phyloP scores from a whole-genome alignment of 1,140 invertebrate species.

The Drosophila kurseongensis region DNA sequence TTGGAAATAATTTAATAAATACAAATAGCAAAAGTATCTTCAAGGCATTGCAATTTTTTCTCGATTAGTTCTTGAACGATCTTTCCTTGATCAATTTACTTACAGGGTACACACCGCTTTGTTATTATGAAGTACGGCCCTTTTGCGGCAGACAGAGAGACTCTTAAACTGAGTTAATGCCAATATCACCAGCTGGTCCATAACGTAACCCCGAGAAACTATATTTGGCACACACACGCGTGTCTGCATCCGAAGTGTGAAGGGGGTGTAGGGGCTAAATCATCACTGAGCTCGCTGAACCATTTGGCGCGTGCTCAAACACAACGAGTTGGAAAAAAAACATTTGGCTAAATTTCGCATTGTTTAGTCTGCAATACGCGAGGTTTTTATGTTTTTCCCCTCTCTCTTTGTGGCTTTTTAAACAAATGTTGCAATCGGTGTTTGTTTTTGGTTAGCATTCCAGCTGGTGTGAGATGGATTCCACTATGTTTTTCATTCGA shows the following conservation, averaged over 20 bases:
- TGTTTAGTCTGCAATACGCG: conserved; percentile 62
- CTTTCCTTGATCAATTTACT: background rate
- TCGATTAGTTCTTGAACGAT: too few relatives aligned
- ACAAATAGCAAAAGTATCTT: too few relatives aligned
- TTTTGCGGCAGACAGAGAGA: background rate
- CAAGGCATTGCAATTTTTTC: too few relatives aligned
- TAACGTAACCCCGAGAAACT: conserved; percentile 3
- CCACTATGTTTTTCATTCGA: conserved; percentile 26
- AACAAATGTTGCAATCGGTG: conserved; percentile 50
- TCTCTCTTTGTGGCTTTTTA: conserved; percentile 25
- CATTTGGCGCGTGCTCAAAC: conserved; percentile 66
- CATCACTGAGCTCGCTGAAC: conserved; percentile 9
- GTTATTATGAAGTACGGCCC: too few relatives aligned
- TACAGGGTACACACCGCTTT: background rate
- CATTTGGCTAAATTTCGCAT: conserved; percentile 46
- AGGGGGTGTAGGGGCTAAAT: conserved; percentile 6
- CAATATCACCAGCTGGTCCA: conserved; percentile 54
- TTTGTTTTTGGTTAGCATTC: conserved; percentile 26
- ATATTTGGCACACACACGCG: conserved; percentile 32
- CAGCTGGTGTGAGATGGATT: conserved; percentile 18
- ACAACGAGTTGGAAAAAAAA: conserved; percentile 7
- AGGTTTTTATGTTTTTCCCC: background rate
- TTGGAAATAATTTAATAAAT: too few relatives aligned
- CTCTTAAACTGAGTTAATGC: conserved; percentile 31
- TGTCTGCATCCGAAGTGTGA: conserved; percentile 10